Conservation (phyloP, 2,113 vertebrate species). For the Vulpes lagopus region DNA sequence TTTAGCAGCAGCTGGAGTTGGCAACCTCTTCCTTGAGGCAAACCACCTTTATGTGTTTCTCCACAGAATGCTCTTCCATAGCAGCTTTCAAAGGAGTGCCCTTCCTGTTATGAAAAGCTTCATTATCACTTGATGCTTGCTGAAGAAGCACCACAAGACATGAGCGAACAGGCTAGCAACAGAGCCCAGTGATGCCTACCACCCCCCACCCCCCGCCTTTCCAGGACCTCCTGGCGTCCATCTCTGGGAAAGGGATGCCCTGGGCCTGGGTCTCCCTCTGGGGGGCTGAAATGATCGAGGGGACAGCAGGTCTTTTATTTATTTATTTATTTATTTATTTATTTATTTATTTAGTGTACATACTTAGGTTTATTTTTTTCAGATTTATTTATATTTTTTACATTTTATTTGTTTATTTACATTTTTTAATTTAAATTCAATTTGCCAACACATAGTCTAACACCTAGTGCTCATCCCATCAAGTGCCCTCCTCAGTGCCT, state of each 20-base stretch:
- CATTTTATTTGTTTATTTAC: no score
- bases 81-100: neutral
- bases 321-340: no score
- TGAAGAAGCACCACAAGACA: neutral
- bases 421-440: no score
- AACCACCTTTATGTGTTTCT: neutral
- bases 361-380: no score
- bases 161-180: neutral
- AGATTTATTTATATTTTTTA: no score
- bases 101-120: neutral
- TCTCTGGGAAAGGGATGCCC: neutral
- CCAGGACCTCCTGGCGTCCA: neutral
- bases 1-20: conserved; percentile 33
- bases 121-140: neutral
- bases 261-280: neutral
- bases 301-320: neutral
- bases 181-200: neutral
- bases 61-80: neutral
- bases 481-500: no score
- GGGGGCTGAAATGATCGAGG: neutral
- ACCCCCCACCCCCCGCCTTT: neutral
- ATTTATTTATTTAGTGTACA: no score
- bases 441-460: no score
- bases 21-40: neutral
- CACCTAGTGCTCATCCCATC: no score